A percentile compares a stretch with the other conserved stretches of the same genome.
These are phyloP conservation scores for Apamea epomidion DNA, from an alignment of 2,888 invertebrate species.

Conservation along the genomic window DNA sequence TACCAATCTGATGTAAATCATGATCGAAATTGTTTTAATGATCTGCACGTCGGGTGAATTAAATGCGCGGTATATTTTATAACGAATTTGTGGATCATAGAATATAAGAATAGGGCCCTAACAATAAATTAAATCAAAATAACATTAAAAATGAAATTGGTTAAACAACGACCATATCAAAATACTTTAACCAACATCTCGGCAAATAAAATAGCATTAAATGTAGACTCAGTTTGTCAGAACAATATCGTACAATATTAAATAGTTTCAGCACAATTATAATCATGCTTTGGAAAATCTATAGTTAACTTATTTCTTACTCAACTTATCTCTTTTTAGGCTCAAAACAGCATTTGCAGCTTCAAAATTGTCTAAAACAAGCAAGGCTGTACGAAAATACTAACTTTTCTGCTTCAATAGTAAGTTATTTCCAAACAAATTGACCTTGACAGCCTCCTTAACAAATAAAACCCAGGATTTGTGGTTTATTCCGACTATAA, in stretches of 20 bases:
- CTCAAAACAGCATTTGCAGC: not conserved
- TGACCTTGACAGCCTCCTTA: slow-evolving; percentile 10
- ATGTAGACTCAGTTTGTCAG: not conserved
- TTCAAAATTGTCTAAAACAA: slow-evolving; percentile 1
- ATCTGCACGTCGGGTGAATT: not conserved
- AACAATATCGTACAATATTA: not conserved
- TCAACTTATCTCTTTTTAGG: not conserved
- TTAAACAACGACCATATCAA: not conserved
- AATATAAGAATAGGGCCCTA: not conserved
- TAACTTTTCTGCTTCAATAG: slow-evolving; percentile 10
- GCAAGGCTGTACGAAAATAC: not conserved
- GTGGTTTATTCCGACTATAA: slow-evolving; percentile 32
- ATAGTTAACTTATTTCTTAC: not conserved
- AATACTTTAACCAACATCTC: not conserved
- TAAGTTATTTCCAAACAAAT: slow-evolving; percentile 33
- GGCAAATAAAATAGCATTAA: not conserved
- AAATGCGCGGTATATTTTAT: not conserved
- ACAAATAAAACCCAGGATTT: slow-evolving; percentile 41
- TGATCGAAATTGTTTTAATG: not conserved
- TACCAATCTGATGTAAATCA: not conserved
- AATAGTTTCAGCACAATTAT: not conserved
- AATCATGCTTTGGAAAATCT: not conserved
- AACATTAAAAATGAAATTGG: not conserved
- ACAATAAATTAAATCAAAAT: not conserved
- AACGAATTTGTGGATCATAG: not conserved